These are phyloP conservation scores for Drosophila mimica DNA, from an alignment of 2,888 invertebrate species.

Conservation along the genomic window DNA sequence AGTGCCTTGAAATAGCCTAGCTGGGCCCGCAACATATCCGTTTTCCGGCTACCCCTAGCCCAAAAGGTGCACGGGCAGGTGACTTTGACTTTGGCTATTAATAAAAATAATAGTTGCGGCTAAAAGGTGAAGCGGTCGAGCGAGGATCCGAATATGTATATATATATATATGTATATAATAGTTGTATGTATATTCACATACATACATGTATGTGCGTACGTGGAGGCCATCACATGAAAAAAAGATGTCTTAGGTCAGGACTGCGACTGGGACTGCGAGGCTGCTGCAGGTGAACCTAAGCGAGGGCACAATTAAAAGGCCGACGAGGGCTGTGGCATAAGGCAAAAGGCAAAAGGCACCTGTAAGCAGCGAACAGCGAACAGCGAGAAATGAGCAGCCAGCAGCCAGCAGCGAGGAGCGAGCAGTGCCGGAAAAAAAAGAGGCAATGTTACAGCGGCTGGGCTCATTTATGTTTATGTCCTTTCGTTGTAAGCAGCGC, in stretches of 20 bases:
- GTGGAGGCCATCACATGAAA: constrained; percentile 77
- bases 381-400: background rate
- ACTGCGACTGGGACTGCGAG: constrained; percentile 43
- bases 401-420: background rate
- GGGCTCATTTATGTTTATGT: constrained; percentile 81
- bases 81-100: constrained; percentile 83
- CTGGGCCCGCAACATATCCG: constrained; percentile 62
- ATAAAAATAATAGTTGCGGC: constrained; percentile 83
- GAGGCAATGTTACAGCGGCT: constrained; percentile 75
- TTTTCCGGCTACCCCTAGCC: constrained; percentile 77
- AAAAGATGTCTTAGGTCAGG: constrained; percentile 84
- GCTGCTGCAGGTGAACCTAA: constrained; percentile 71
- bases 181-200: background rate
- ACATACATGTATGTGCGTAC: constrained; percentile 20
- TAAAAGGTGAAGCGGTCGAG: constrained; percentile 64
- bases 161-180: background rate
- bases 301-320: constrained; percentile 74
- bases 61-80: constrained; percentile 75
- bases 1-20: constrained; percentile 42
- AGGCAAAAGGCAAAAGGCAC: constrained; percentile 63
- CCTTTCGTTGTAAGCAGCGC: constrained; percentile 77
- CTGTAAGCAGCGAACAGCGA: constrained; percentile 52
- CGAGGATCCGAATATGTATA: constrained; percentile 27
- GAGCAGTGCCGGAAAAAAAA: constrained; percentile 44
- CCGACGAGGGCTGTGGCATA: constrained; percentile 45